Base-by-base conservation (phyloP, 2,113 vertebrate species). In the Epinephelus cyanopodus region DNA sequence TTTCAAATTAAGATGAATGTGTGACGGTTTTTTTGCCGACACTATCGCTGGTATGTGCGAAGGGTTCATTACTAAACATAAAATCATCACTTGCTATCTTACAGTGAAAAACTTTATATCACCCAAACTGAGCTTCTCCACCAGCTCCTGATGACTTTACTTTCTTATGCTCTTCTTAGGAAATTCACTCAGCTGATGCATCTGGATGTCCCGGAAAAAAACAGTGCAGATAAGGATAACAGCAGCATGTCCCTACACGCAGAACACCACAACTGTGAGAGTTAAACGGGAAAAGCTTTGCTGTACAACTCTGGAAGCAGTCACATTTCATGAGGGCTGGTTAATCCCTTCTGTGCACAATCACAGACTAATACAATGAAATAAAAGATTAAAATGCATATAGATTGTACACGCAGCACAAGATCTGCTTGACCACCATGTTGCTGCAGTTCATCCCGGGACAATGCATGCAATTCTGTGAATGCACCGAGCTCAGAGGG, bases 381-480 rank as follows among this genome's bases (percentile, higher is more conserved):
- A 45, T 81, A 53, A 29, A 29, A 27, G 25, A 64, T 74, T 45
- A 71, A 63, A 52, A 52, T 64, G 65, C 60, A 67, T 33, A 70
- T 14, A 70, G 68, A 73, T 47, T 76, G 76, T 25, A 73, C 25
- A 70, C 25, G 4, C 39, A 45, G 77, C 68, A 61, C 25, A 52
- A 52, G 77, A 68, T 77, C 56, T 57, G 67, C 27, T 65, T 19
- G 50, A 60, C 45, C 70, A 71, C 84, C 82, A 45, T 60, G 74
- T 50, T 79, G 81, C 81, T 61, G 77, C 66, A 48, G 91, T 87
- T 91, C 87, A 90, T 85, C 74, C 82, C 70, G 64, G 88, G 90
- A 92, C 92, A 92, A 92, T 85, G 84, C 58, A 66, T 74, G 76
- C 47, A 81, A 74, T 80, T 87, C 84, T 91, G 87, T 90, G 82